phyloP scores from a whole-genome alignment of 2,113 vertebrate genomes.

The Ibidorhyncha struthersii region DNA sequence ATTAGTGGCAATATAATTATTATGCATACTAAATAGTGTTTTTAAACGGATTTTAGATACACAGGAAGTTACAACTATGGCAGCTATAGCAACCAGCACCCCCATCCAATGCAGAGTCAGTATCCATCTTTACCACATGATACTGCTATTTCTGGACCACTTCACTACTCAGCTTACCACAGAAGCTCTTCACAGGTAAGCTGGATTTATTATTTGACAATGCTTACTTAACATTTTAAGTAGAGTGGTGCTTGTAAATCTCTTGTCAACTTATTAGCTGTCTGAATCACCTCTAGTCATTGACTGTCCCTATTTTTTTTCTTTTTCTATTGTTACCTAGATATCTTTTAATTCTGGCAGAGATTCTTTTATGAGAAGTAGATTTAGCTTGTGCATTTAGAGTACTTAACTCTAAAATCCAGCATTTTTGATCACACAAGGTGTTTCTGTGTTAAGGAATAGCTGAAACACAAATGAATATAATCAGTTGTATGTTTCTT shows the following conservation, averaged over 20 bases:
- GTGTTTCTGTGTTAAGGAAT: not conserved
- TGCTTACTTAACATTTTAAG: not conserved
- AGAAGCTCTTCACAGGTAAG: slow-evolving; percentile 94
- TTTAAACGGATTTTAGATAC: slow-evolving; percentile 78
- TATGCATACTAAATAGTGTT: not conserved
- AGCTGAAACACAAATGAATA: not conserved
- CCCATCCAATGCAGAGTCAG: slow-evolving; percentile 93
- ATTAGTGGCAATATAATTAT: not conserved
- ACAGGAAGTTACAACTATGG: slow-evolving; percentile 96
- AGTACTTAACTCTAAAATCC: not conserved
- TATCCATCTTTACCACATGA: slow-evolving; percentile 93
- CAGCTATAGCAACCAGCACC: slow-evolving; percentile 94
- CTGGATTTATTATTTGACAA: not conserved
- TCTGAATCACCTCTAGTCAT: not conserved
- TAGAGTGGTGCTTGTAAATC: not conserved
- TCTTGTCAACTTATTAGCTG: not conserved
- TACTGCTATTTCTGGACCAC: slow-evolving; percentile 86
- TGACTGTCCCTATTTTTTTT: not conserved
- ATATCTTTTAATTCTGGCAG: not conserved
- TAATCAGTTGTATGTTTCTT: not conserved
- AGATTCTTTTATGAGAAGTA: not conserved
- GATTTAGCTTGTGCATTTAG: not conserved
- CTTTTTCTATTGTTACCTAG: not conserved
- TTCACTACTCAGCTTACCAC: slow-evolving; percentile 96
- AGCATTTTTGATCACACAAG: not conserved